Evolutionary conservation across 2,888 invertebrate genomes (phyloP), one percentile per base, ranked within the genome.

Genomic region (Mythimna loreyi): DNA sequence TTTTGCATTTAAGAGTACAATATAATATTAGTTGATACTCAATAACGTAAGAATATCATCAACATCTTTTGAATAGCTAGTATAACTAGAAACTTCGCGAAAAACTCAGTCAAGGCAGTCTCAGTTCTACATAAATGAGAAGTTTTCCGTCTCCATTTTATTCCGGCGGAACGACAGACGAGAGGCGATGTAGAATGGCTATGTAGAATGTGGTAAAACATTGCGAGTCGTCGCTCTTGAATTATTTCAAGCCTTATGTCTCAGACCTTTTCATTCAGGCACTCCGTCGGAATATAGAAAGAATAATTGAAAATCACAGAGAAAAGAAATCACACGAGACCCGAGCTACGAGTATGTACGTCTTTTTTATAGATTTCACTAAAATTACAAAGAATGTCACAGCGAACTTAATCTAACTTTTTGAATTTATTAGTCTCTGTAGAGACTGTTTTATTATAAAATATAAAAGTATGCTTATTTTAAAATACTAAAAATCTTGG

Each of bases 71-170:
- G 7, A 25, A 3, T 43, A 28, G n/a, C 7, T 2, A 21, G 16
- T 19, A 49, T 19, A 28, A 55, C 59, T 21, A 25, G n/a, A 60
- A 69, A 56, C 25, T 43, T 23, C 13, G 8, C 13, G 25, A 43
- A 62, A 65, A 52, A 79, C 21, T 21, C 13, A 45, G 16, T 6
- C 43, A 23, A 58, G 9, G 16, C 62, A 63, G 30, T 66, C 57
- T 55, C 60, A 21, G 49, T 58, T 53, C 66, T 81, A 76, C 70
- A 71, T 83, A 83, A 81, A 81, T 80, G 66, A 81, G 66, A 81
- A 64, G 56, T 43, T 71, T 69, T 71, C 72, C 43, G 67, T 67
- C 67, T 69, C 67, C 73, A 72, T 80, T 83, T 72, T 63, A 80
- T 78, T 62, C 70, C 65, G 69, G 43, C 49, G 61, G 62, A 72